These are phyloP conservation scores for Bibio marci DNA, from an alignment of 2,888 invertebrate species.

Conservation along the genomic window DNA sequence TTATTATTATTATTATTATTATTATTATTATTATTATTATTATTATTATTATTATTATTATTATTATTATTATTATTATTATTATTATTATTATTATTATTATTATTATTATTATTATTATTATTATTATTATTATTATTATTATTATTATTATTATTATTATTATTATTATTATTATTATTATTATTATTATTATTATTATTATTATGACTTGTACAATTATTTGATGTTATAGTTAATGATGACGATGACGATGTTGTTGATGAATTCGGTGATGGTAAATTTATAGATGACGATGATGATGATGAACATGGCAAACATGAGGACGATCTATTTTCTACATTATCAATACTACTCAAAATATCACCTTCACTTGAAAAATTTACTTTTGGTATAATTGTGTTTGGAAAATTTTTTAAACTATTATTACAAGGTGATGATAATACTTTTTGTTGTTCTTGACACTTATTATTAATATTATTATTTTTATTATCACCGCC, in stretches of 20 bases:
- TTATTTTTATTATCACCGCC: no score
- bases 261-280: conserved; percentile 19
- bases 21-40: not conserved
- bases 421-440: not conserved
- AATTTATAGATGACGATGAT: no score
- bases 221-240: not conserved
- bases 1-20: conserved; percentile 1
- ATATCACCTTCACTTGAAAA: not conserved
- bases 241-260: conserved; percentile 22
- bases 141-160: not conserved
- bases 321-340: not conserved
- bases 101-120: no score
- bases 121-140: conserved; percentile 13
- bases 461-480: no score
- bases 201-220: not conserved
- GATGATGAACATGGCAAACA: not conserved
- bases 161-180: conserved; percentile 1
- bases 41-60: conserved; percentile 11
- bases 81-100: not conserved
- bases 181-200: conserved; percentile 1
- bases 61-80: not conserved
- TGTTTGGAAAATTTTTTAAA: not conserved
- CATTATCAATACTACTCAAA: not conserved
- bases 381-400: not conserved
- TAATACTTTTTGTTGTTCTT: no score